These are phyloP conservation scores for Mellivora capensis DNA, from an alignment of 2,113 vertebrate species.

Conservation along the genomic window DNA sequence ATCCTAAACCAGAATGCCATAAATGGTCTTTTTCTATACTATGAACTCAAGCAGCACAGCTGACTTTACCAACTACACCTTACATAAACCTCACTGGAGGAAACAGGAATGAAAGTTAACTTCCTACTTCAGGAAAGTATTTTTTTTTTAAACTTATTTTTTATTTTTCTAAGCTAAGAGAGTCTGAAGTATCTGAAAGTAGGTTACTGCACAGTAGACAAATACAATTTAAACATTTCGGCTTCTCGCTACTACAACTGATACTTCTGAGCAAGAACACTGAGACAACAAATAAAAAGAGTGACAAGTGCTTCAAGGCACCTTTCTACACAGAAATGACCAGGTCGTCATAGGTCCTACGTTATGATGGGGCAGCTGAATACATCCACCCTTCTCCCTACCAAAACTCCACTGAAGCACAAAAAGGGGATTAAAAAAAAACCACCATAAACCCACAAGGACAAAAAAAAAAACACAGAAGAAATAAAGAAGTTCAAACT, in stretches of 20 bases:
- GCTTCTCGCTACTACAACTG: neutral
- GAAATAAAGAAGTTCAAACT: neutral
- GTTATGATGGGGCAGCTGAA: neutral
- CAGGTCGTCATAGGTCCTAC: neutral
- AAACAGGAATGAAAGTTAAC: constrained; percentile 8
- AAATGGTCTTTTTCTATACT: neutral
- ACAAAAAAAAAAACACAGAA: neutral
- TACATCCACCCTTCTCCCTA: neutral
- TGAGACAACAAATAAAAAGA: neutral
- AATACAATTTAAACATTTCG: neutral
- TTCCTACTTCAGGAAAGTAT: neutral
- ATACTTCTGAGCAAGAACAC: neutral
- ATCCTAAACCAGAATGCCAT: neutral
- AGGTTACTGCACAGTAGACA: neutral
- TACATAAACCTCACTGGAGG: neutral
- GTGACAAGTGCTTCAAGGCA: neutral
- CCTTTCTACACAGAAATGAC: neutral
- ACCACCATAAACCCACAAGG: neutral
- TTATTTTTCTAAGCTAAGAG: neutral
- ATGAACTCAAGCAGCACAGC: neutral
- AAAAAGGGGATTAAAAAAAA: neutral
- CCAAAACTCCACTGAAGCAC: neutral
- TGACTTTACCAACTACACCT: neutral
- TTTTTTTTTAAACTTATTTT: too few species aligned
- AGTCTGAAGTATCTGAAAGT: neutral